These are phyloP conservation scores for Hoplias malabaricus DNA, from an alignment of 2,113 vertebrate genomes.

Conservation along the genomic window DNA sequence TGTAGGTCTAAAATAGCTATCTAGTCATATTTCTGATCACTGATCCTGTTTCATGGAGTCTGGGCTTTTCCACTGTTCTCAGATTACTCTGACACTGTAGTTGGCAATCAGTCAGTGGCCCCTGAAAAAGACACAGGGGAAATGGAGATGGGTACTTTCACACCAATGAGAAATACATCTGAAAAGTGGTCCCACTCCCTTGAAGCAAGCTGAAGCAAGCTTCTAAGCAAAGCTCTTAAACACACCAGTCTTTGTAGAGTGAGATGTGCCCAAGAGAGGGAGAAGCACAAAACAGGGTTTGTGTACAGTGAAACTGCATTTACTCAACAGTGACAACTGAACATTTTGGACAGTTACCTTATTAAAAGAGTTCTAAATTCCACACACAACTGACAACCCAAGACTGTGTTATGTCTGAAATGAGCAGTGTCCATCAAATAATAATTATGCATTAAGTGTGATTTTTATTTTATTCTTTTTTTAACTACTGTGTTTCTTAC, in stretches of 20 bases:
- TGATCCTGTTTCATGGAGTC: neutral
- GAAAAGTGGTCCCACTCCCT: neutral
- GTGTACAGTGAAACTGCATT: neutral
- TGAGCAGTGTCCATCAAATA: neutral
- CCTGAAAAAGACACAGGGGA: slow-evolving; percentile 3
- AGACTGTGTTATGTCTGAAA: neutral
- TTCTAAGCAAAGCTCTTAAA: neutral
- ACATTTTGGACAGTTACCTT: slow-evolving; percentile 16
- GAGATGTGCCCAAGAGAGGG: neutral
- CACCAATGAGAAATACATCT: neutral
- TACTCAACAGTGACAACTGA: neutral
- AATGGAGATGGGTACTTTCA: slow-evolving; percentile 12
- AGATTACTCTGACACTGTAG: slow-evolving; percentile 24
- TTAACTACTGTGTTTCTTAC: neutral
- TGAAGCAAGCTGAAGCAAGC: neutral
- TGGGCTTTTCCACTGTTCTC: slow-evolving; percentile 22
- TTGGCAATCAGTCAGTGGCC: neutral
- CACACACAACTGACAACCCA: no score
- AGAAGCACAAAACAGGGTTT: neutral
- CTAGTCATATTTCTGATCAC: neutral
- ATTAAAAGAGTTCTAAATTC: neutral
- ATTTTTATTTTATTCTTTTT: neutral
- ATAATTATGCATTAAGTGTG: neutral
- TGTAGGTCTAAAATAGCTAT: neutral
- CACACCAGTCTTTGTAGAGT: slow-evolving; percentile 3